phyloP scores from a whole-genome alignment of 2,888 invertebrate species.

The Endotricha flammealis region DNA sequence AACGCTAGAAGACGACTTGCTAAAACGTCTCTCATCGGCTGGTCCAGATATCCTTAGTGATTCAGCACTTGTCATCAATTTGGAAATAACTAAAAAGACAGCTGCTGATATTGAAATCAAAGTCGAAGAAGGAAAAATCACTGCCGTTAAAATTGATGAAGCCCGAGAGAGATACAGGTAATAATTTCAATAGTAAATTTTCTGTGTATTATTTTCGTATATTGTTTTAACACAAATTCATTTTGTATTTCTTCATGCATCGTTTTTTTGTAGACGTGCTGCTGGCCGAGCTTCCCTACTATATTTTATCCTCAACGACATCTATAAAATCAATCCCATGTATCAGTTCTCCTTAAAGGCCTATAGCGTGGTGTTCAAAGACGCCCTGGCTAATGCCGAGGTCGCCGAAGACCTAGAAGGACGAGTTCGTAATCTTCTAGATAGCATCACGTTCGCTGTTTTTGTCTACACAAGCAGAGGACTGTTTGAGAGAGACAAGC shows the following conservation, averaged over 20 bases:
- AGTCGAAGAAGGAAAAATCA: constrained; percentile 91
- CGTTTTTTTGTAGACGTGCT: constrained; percentile 78
- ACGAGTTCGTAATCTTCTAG: constrained; percentile 87
- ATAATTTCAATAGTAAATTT: constrained; percentile 7
- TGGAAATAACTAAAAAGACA: constrained; percentile 95
- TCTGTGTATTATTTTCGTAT: background rate
- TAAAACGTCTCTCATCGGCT: constrained; percentile 91
- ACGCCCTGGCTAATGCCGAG: constrained; percentile 85
- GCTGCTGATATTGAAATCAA: constrained; percentile 93
- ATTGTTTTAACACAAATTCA: constrained; percentile 1
- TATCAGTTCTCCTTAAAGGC: constrained; percentile 98
- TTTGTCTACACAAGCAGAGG: constrained; percentile 94
- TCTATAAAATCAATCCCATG: constrained; percentile 94
- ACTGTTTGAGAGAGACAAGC: constrained; percentile 93
- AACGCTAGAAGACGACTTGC: constrained; percentile 92
- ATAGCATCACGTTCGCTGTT: constrained; percentile 91
- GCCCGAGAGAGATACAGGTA: constrained; percentile 91
- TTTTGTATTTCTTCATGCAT: too few relatives aligned
- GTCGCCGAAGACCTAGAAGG: constrained; percentile 83
- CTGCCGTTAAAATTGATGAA: constrained; percentile 92
- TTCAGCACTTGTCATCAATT: constrained; percentile 91
- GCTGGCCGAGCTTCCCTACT: constrained; percentile 92
- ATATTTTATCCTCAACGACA: constrained; percentile 95
- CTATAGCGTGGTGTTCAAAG: constrained; percentile 93
- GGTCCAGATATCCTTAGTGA: constrained; percentile 95